A percentile compares a stretch with the other conserved stretches of the same genome.
Conservation (phyloP, 2,797 vertebrate genomes). For the Sebastolobus alascanus region DNA sequence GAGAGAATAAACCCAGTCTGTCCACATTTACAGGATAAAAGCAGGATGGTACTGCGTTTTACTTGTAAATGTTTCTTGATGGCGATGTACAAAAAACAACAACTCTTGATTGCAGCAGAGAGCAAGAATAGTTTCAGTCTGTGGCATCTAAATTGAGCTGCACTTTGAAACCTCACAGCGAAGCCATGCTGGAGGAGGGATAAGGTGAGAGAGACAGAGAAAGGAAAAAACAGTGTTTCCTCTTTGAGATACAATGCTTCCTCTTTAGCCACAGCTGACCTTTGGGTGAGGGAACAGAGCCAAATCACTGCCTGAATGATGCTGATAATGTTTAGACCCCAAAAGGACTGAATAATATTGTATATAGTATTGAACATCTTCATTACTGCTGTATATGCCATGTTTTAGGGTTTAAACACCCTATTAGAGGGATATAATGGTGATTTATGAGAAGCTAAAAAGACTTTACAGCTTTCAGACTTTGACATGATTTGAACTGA, state of each 20-base stretch:
- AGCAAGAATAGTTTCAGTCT: not conserved
- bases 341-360: conserved; percentile 2
- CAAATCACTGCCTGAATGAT: conserved; percentile 20
- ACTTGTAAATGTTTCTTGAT: not conserved
- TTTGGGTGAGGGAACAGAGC: conserved; percentile 25
- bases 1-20: conserved; percentile 38
- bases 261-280: conserved; percentile 16
- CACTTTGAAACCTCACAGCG: conserved; percentile 33
- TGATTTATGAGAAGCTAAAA: not conserved
- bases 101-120: not conserved
- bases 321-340: conserved; percentile 16
- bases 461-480: not conserved
- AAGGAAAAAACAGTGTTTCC: conserved; percentile 42
- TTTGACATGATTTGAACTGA: not conserved
- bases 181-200: conserved; percentile 20
- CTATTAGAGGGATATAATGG: too few species aligned
- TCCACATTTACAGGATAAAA: conserved; percentile 25
- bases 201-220: conserved; percentile 12
- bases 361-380: not conserved
- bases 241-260: conserved; percentile 48
- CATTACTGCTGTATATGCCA: too few species aligned
- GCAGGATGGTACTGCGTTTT: conserved; percentile 6
- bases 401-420: too few species aligned
- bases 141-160: conserved; percentile 45
- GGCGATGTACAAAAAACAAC: not conserved